Percentiles rank a stretch among this genome's conserved stretches.
Evolutionary conservation across 2,797 vertebrate genomes (phyloP).

Genomic region (Bovichtus diacanthus): DNA sequence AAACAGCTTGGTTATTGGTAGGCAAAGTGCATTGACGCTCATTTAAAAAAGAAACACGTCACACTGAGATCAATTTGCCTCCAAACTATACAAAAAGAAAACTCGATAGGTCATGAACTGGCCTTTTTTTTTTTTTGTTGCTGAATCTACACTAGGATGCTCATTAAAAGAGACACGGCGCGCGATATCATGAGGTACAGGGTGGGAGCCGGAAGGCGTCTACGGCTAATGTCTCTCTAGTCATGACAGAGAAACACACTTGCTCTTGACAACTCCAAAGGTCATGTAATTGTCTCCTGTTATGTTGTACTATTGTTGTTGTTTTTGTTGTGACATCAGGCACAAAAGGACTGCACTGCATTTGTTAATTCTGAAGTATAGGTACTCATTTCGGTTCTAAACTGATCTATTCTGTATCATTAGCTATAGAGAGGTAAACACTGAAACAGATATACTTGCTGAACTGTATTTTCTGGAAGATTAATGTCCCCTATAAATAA

Average conservation of each 20-base stretch:
- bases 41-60: constrained; percentile 8
- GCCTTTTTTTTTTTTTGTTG: constrained; percentile 68
- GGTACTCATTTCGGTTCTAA: neutral
- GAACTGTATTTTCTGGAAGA: neutral
- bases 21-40: constrained; percentile 4
- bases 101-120: constrained; percentile 66
- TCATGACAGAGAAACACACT: constrained; percentile 38
- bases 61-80: constrained; percentile 37
- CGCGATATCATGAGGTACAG: constrained; percentile 32
- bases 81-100: constrained; percentile 39
- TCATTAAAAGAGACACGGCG: constrained; percentile 62
- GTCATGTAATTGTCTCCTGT: constrained; percentile 36
- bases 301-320: neutral
- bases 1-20: neutral
- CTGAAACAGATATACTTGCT: neutral
- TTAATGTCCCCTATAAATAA: neutral
- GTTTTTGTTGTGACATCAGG: no score
- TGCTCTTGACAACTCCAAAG: constrained; percentile 47
- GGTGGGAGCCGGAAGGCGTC: constrained; percentile 33
- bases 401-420: neutral
- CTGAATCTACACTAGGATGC: constrained; percentile 50
- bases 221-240: constrained; percentile 20
- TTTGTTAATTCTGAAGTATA: neutral
- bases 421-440: neutral
- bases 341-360: neutral